Percentiles rank a stretch among this genome's conserved stretches.
These are phyloP conservation scores for Drosophila mimica DNA, from an alignment of 2,888 invertebrate species.

Conservation along the genomic window DNA sequence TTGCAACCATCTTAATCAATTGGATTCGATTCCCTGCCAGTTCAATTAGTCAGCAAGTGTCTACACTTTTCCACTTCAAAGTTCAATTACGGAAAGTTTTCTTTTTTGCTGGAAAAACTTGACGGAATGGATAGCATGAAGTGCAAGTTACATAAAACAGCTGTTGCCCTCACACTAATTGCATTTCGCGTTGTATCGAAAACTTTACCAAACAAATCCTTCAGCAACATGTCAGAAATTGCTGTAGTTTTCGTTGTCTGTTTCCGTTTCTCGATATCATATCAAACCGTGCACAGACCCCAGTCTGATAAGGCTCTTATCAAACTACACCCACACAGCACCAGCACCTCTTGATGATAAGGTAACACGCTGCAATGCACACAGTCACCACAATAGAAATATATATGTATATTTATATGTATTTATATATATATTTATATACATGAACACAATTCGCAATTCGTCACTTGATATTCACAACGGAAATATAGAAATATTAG, in stretches of 20 bases:
- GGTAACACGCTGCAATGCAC: conserved; percentile 30
- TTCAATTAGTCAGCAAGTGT: conserved; percentile 20
- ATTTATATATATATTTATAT: background rate
- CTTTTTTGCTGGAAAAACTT: conserved; percentile 26
- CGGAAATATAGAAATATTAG: conserved; percentile 9
- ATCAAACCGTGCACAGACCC: conserved; percentile 9
- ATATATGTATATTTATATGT: background rate
- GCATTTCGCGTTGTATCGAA: conserved; percentile 34
- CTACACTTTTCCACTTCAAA: conserved; percentile 36
- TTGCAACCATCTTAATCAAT: conserved; percentile 3
- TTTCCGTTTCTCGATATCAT: conserved; percentile 22
- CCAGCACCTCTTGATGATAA: conserved; percentile 31
- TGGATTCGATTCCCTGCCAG: conserved; percentile 2
- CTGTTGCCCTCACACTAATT: conserved; percentile 51
- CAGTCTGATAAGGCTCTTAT: conserved; percentile 45
- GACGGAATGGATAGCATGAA: conserved; percentile 15
- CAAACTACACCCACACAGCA: conserved; percentile 21
- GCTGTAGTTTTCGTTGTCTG: conserved; percentile 18
- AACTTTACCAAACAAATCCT: conserved; percentile 16
- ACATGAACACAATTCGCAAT: background rate
- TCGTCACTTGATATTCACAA: conserved; percentile 20
- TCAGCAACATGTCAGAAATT: conserved; percentile 26
- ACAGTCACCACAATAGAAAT: conserved; percentile 24
- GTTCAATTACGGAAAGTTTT: conserved; percentile 42
- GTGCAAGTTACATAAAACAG: conserved; percentile 36